Evolutionary conservation across 92 coral and sea anemone genomes (phyloP).

Genomic region (Hydrozoanthus gracilis): DNA sequence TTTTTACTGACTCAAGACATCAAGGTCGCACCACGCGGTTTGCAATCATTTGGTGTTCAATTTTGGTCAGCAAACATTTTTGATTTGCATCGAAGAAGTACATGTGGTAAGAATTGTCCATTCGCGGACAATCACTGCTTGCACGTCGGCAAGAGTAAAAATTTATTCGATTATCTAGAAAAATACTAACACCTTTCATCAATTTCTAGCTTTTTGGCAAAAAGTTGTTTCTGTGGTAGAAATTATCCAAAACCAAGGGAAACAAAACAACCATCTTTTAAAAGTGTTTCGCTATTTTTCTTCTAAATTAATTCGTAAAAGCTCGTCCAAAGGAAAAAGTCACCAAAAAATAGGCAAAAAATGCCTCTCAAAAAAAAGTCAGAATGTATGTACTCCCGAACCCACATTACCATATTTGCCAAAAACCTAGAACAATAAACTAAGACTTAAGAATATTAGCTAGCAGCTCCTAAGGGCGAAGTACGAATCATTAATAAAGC

Average conservation of each 20-base stretch:
- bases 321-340: neutral
- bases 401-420: neutral
- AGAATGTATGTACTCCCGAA: neutral
- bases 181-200: conserved; percentile 22
- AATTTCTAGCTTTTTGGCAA: neutral
- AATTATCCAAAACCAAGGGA: neutral
- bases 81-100: conserved; percentile 73
- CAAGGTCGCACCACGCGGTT: neutral
- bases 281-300: neutral
- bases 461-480: neutral
- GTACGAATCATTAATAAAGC: neutral
- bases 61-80: neutral
- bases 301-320: neutral
- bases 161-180: conserved; percentile 40
- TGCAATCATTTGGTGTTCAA: neutral
- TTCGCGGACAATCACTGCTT: neutral
- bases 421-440: neutral
- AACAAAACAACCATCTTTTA: neutral
- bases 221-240: too few species aligned
- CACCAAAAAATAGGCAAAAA: neutral
- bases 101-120: conserved; percentile 70
- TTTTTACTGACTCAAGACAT: too few species aligned
- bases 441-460: too few species aligned
- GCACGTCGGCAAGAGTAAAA: conserved; percentile 25
- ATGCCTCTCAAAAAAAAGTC: too few species aligned